Percentiles rank a stretch among this genome's conserved stretches.
phyloP scores from a whole-genome alignment of 2,888 invertebrate genomes.

The Mythimna lalbum region DNA sequence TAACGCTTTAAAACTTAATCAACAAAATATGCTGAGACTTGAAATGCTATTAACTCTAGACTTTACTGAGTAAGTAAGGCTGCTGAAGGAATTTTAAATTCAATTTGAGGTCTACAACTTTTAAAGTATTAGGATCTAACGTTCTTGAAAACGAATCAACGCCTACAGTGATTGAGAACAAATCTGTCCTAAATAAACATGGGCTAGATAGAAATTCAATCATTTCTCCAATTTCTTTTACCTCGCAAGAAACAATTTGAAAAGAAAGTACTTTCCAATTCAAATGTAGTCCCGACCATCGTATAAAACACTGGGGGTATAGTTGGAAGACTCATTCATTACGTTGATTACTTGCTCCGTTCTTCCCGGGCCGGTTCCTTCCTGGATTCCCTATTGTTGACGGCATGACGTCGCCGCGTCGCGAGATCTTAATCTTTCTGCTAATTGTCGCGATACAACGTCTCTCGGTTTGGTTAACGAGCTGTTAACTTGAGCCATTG shows the following conservation, averaged over 20 bases:
- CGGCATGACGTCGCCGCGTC: slow-evolving; percentile 69
- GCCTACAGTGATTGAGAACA: neutral
- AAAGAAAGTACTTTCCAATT: slow-evolving; percentile 56
- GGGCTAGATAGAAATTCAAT: slow-evolving; percentile 10
- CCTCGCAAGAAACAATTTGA: slow-evolving; percentile 41
- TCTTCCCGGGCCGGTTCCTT: slow-evolving; percentile 53
- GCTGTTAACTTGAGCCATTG: slow-evolving; percentile 83
- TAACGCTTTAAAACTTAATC: slow-evolving; percentile 54
- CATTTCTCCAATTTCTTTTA: slow-evolving; percentile 28
- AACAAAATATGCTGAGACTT: slow-evolving; percentile 26
- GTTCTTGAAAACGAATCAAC: neutral
- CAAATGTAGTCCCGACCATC: slow-evolving; percentile 53
- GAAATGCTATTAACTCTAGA: slow-evolving; percentile 7
- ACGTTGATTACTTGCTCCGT: slow-evolving; percentile 65
- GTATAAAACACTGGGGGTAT: slow-evolving; percentile 57
- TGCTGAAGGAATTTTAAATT: slow-evolving; percentile 9
- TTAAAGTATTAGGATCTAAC: slow-evolving; percentile 6
- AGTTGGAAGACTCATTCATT: slow-evolving; percentile 67
- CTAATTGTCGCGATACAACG: slow-evolving; percentile 82
- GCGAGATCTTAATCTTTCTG: slow-evolving; percentile 80
- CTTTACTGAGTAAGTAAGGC: slow-evolving; percentile 6
- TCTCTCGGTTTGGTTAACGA: slow-evolving; percentile 79
- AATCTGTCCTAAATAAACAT: slow-evolving; percentile 15
- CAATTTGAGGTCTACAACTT: neutral
- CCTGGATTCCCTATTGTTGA: slow-evolving; percentile 71